Conservation (phyloP, 2,113 vertebrate species). For the Condylura cristata region DNA sequence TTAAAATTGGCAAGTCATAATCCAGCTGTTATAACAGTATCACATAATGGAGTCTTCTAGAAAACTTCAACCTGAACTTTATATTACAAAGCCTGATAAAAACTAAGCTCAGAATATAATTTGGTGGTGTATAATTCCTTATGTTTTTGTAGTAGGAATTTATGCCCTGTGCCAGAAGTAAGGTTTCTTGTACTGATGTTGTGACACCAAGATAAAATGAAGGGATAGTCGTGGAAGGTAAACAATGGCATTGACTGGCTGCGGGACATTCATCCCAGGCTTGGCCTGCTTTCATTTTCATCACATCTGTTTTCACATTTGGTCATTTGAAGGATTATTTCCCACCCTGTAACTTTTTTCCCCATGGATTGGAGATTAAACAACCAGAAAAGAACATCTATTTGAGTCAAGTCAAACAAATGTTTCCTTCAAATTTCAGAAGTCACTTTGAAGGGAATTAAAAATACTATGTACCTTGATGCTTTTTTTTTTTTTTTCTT, state of each 20-base stretch:
- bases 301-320: slow-evolving; percentile 45
- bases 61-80: slow-evolving; percentile 28
- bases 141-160: slow-evolving; percentile 33
- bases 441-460: slow-evolving; percentile 60
- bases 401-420: slow-evolving; percentile 42
- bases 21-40: background rate
- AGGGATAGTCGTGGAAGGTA: slow-evolving; percentile 34
- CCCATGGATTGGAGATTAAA: slow-evolving; percentile 53
- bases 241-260: background rate
- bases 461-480: slow-evolving; percentile 53
- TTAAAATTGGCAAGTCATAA: slow-evolving; percentile 57
- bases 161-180: slow-evolving; percentile 42
- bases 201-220: slow-evolving; percentile 53
- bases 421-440: slow-evolving; percentile 62
- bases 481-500: background rate
- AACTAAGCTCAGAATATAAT: background rate
- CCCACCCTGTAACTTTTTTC: background rate
- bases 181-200: slow-evolving; percentile 53
- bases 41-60: background rate
- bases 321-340: slow-evolving; percentile 41
- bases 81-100: slow-evolving; percentile 28
- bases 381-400: slow-evolving; percentile 50
- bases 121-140: slow-evolving; percentile 5
- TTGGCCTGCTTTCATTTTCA: slow-evolving; percentile 47
- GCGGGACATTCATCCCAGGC: background rate